Evolutionary conservation across 1,140 invertebrate species (phyloP).

Genomic region (Wasmannia auropunctata): DNA sequence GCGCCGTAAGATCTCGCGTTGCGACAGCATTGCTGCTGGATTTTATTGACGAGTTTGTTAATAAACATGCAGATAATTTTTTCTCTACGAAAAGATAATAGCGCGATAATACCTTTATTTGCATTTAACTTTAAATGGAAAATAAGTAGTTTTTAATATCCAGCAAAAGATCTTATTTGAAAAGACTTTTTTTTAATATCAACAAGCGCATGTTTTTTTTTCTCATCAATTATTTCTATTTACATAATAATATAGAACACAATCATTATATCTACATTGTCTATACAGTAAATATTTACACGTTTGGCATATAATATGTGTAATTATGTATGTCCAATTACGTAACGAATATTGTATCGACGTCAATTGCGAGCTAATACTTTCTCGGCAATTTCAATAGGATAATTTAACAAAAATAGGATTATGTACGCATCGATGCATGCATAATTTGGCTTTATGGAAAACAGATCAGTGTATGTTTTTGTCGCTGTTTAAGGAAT

Average conservation of each 20-base stretch:
- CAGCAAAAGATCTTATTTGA: neutral
- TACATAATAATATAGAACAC: neutral
- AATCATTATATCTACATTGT: constrained; percentile 29
- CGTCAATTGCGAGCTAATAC: neutral
- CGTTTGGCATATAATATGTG: neutral
- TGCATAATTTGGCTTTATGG: constrained; percentile 1
- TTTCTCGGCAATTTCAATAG: constrained; percentile 33
- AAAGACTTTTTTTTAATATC: neutral
- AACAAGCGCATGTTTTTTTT: neutral
- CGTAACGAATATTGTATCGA: constrained; percentile 13
- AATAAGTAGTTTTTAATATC: neutral
- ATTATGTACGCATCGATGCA: constrained; percentile 17
- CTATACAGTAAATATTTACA: constrained; percentile 38
- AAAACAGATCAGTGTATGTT: neutral
- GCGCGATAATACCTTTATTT: too few species aligned
- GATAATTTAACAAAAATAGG: constrained; percentile 45
- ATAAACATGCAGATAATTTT: neutral
- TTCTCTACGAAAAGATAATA: neutral
- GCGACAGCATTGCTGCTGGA: neutral
- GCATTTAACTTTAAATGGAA: neutral
- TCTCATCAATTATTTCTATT: constrained; percentile 24
- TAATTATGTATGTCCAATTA: neutral
- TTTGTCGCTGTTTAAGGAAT: constrained; percentile 11
- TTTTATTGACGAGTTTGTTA: neutral
- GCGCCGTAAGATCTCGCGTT: neutral